These are phyloP conservation scores for Syngnathus acus DNA, from an alignment of 2,797 vertebrate species.

Conservation along the genomic window DNA sequence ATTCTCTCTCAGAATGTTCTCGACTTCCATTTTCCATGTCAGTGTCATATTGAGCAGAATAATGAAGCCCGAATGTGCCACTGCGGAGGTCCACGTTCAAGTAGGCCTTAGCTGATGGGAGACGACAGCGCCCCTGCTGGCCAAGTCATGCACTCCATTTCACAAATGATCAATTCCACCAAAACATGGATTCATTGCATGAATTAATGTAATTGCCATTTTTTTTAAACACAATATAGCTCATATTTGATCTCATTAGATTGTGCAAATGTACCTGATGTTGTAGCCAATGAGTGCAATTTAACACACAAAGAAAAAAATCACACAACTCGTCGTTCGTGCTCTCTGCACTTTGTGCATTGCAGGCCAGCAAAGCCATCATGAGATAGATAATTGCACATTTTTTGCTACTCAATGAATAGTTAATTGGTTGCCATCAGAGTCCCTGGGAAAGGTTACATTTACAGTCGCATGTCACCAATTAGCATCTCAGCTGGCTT, in stretches of 20 bases:
- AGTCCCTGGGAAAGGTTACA: slow-evolving; percentile 75
- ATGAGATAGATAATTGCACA: slow-evolving; percentile 79
- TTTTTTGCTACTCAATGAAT: slow-evolving; percentile 72
- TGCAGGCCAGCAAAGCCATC: slow-evolving; percentile 64
- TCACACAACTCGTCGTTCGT: slow-evolving; percentile 43
- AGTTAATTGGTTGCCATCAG: slow-evolving; percentile 78
- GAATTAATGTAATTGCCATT: not conserved
- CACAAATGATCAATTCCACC: not conserved
- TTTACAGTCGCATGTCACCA: slow-evolving; percentile 75
- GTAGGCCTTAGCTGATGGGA: not conserved
- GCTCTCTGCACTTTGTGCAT: slow-evolving; percentile 63
- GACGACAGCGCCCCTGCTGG: not conserved
- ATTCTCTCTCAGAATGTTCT: not conserved
- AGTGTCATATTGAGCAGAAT: not conserved
- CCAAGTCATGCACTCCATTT: not conserved
- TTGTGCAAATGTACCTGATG: slow-evolving; percentile 5
- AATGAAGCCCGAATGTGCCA: not conserved
- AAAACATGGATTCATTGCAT: too few relatives aligned
- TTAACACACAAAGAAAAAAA: slow-evolving; percentile 24
- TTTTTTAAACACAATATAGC: not conserved
- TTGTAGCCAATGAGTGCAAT: slow-evolving; percentile 16
- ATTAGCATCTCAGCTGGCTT: slow-evolving; percentile 77
- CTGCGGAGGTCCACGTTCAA: not conserved
- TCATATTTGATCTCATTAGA: not conserved
- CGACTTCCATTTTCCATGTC: not conserved